These are phyloP conservation scores for Pycnomerus fuliginosus DNA, from an alignment of 2,888 invertebrate genomes.

Conservation along the genomic window DNA sequence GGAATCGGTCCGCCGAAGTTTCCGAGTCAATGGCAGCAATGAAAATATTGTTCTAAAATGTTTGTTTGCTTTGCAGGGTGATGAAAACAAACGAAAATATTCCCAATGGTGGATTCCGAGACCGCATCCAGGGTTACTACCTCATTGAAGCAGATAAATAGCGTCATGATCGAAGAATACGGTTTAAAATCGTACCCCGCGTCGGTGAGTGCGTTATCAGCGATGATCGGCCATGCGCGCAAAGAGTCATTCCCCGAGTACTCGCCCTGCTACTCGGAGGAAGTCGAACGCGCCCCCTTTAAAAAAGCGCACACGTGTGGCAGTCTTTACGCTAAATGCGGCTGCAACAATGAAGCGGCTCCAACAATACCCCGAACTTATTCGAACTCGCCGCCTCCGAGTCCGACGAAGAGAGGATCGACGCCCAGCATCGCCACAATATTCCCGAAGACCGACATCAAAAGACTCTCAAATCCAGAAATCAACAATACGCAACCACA, in stretches of 20 bases:
- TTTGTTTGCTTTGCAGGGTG: conserved; percentile 17
- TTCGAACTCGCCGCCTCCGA: conserved; percentile 19
- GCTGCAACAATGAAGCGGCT: conserved; percentile 38
- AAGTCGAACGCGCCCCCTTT: conserved; percentile 33
- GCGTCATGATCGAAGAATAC: conserved; percentile 27
- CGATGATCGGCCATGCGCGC: conserved; percentile 42
- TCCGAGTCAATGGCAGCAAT: too few relatives aligned
- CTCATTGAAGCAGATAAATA: conserved; percentile 31
- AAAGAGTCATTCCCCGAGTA: conserved; percentile 34
- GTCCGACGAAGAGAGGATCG: conserved; percentile 22
- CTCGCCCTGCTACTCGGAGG: conserved; percentile 20
- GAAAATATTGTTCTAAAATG: conserved; percentile 1
- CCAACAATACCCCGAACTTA: conserved; percentile 9
- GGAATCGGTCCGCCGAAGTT: too few relatives aligned
- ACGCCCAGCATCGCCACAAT: conserved; percentile 20
- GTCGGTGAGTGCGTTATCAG: conserved; percentile 37
- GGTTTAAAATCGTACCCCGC: conserved; percentile 35
- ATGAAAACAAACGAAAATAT: conserved; percentile 20
- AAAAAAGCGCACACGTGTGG: conserved; percentile 52
- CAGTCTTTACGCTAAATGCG: conserved; percentile 52
- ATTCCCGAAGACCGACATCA: conserved; percentile 15
- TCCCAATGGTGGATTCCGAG: conserved; percentile 32
- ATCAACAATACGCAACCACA: conserved; percentile 28
- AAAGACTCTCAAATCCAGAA: conserved; percentile 40
- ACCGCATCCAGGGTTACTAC: conserved; percentile 23